phyloP scores from a whole-genome alignment of 2,888 invertebrate species.

The Phyllotreta cruciferae region DNA sequence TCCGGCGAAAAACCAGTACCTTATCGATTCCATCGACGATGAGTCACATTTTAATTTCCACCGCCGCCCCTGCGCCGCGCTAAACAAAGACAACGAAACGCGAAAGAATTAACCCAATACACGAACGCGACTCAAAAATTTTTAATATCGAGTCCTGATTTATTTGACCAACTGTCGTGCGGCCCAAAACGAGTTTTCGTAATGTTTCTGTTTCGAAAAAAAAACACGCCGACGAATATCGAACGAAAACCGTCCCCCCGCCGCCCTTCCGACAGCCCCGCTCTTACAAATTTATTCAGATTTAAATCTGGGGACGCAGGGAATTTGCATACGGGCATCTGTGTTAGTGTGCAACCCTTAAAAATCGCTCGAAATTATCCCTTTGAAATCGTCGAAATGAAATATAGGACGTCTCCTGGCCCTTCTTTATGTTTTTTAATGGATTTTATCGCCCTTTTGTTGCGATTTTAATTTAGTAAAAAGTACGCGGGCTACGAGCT shows the following conservation, averaged over 20 bases:
- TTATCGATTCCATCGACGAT: too few relatives aligned
- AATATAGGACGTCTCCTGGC: slow-evolving; percentile 42
- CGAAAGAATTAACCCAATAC: slow-evolving; percentile 42
- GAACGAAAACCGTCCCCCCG: slow-evolving; percentile 39
- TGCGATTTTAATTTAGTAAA: slow-evolving; percentile 47
- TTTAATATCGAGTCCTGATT: slow-evolving; percentile 49
- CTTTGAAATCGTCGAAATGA: slow-evolving; percentile 46
- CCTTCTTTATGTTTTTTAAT: slow-evolving; percentile 52
- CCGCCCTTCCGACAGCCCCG: slow-evolving; percentile 27
- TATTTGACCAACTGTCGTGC: slow-evolving; percentile 48
- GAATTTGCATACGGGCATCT: slow-evolving; percentile 50
- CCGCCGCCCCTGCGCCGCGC: slow-evolving; percentile 3
- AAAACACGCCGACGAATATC: slow-evolving; percentile 37
- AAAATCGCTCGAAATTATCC: slow-evolving; percentile 48
- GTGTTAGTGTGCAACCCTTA: slow-evolving; percentile 47
- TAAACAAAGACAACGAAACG: slow-evolving; percentile 15
- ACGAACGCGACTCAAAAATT: slow-evolving; percentile 43
- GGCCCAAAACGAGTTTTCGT: slow-evolving; percentile 41
- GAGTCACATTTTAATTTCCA: too few relatives aligned
- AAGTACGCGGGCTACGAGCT: slow-evolving; percentile 32
- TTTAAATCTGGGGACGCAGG: slow-evolving; percentile 43
- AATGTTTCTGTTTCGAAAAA: slow-evolving; percentile 33
- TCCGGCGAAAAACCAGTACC: too few relatives aligned
- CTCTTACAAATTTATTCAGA: slow-evolving; percentile 44
- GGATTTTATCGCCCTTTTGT: slow-evolving; percentile 54